Evolutionary conservation across 2,797 vertebrate genomes (phyloP).

Genomic region (Bryconaethiops microstoma): DNA sequence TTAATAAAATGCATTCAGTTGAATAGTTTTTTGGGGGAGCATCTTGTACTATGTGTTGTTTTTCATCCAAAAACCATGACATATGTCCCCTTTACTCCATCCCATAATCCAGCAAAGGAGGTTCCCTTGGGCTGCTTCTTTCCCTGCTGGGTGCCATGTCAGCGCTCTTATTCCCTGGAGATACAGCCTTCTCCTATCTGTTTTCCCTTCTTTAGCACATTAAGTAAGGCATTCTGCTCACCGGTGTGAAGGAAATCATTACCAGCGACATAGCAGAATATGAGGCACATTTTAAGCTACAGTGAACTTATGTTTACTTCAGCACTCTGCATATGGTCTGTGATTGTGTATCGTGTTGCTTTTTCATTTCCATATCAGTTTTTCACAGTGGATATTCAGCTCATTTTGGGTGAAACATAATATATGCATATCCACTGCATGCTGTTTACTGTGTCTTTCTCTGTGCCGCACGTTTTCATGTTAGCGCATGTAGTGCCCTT

Average conservation of each 20-base stretch:
- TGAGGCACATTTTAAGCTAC: constrained; percentile 34
- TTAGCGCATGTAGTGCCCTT: constrained; percentile 17
- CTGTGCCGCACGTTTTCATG: constrained; percentile 3
- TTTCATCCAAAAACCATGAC: constrained; percentile 31
- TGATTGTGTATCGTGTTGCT: constrained; percentile 8
- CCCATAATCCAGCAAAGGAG: constrained; percentile 43
- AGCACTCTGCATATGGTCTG: constrained; percentile 30
- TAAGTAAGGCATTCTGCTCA: constrained; percentile 46
- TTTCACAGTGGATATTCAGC: constrained; percentile 10
- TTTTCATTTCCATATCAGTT: constrained; percentile 22
- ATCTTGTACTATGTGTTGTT: too few species aligned
- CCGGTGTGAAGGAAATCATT: constrained; percentile 30
- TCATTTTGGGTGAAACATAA: constrained; percentile 1
- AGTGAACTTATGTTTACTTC: constrained; percentile 32
- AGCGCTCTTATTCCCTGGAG: constrained; percentile 36
- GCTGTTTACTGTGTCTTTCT: not conserved
- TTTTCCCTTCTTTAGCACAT: constrained; percentile 51
- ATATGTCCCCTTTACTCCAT: constrained; percentile 27
- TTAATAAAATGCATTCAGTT: constrained; percentile 20
- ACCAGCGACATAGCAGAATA: constrained; percentile 21
- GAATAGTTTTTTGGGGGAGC: too few species aligned
- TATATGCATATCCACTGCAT: constrained; percentile 7
- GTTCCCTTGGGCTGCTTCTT: constrained; percentile 38
- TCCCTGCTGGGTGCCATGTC: constrained; percentile 46
- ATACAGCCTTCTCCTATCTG: constrained; percentile 26